Percentiles rank a stretch among this genome's conserved stretches.
phyloP scores from a whole-genome alignment of 2,888 invertebrate genomes.

The Agrypnus murinus region DNA sequence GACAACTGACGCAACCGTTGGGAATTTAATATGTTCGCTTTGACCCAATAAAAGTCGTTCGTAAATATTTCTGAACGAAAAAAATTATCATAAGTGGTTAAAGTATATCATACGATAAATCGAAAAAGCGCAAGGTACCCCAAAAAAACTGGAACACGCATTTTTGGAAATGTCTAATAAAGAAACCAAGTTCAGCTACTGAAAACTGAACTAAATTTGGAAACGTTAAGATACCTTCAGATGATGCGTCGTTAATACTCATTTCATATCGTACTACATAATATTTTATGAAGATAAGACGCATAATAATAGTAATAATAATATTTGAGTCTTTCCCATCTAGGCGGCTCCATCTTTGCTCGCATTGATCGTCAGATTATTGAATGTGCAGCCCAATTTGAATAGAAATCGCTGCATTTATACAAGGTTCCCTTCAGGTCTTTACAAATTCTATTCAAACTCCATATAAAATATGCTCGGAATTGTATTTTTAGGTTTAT shows the following conservation, averaged over 20 bases:
- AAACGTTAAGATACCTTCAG: not conserved
- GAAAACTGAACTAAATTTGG: not conserved
- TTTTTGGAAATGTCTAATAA: not conserved
- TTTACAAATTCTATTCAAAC: conserved; percentile 51
- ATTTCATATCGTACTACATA: conserved; percentile 27
- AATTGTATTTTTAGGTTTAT: conserved; percentile 52
- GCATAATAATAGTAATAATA: conserved; percentile 41
- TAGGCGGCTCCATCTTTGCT: conserved; percentile 29
- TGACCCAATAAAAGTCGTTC: conserved; percentile 43
- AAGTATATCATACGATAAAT: too few species aligned
- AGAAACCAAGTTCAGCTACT: not conserved
- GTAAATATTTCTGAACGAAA: conserved; percentile 33
- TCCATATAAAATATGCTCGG: conserved; percentile 47
- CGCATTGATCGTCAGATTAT: conserved; percentile 48
- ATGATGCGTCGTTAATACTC: conserved; percentile 8
- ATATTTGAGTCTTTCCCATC: conserved; percentile 33
- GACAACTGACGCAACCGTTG: conserved; percentile 43
- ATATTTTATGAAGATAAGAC: conserved; percentile 42
- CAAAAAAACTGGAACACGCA: too few species aligned
- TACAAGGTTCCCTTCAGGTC: conserved; percentile 43
- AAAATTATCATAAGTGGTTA: conserved; percentile 29
- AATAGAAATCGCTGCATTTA: conserved; percentile 49
- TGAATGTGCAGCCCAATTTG: conserved; percentile 48
- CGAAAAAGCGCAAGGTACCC: too few species aligned
- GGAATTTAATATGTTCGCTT: conserved; percentile 46